These are phyloP conservation scores for Thryonomys swinderianus DNA, from an alignment of 2,113 vertebrate genomes.

Conservation along the genomic window DNA sequence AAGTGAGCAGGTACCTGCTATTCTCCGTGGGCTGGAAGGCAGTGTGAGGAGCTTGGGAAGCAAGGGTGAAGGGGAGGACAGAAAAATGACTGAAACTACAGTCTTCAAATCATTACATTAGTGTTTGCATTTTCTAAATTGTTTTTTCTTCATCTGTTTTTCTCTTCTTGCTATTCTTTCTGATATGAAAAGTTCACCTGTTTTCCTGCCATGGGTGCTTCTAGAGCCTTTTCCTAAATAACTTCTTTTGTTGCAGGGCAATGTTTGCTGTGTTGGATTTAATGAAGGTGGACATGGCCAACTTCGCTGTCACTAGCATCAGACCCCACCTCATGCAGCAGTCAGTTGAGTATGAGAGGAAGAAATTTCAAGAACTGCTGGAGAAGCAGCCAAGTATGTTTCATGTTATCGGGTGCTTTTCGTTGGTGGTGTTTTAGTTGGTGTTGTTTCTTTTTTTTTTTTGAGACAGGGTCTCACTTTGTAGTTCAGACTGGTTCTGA, in stretches of 20 bases:
- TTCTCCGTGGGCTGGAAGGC: neutral
- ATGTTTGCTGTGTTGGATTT: constrained; percentile 96
- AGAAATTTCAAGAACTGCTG: constrained; percentile 96
- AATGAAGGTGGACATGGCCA: constrained; percentile 99
- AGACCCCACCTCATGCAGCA: constrained; percentile 97
- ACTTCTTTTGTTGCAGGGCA: constrained; percentile 87
- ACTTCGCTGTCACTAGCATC: constrained; percentile 95
- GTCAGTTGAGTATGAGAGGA: constrained; percentile 97
- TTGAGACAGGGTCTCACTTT: too few species aligned
- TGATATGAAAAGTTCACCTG: neutral
- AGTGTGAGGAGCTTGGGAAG: neutral
- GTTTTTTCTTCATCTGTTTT: neutral
- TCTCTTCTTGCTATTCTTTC: neutral
- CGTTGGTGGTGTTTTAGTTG: neutral
- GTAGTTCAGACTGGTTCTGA: too few species aligned
- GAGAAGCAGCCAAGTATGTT: constrained; percentile 96
- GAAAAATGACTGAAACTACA: neutral
- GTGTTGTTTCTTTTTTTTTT: too few species aligned
- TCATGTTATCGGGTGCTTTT: neutral
- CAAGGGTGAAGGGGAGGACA: neutral
- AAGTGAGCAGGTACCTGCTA: neutral
- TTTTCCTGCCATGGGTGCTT: neutral
- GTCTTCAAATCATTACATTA: neutral
- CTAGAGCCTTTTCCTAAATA: neutral
- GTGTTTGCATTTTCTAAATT: constrained; percentile 7